Evolutionary conservation across 1,140 invertebrate genomes (phyloP).

Genomic region (Arion vulgaris): DNA sequence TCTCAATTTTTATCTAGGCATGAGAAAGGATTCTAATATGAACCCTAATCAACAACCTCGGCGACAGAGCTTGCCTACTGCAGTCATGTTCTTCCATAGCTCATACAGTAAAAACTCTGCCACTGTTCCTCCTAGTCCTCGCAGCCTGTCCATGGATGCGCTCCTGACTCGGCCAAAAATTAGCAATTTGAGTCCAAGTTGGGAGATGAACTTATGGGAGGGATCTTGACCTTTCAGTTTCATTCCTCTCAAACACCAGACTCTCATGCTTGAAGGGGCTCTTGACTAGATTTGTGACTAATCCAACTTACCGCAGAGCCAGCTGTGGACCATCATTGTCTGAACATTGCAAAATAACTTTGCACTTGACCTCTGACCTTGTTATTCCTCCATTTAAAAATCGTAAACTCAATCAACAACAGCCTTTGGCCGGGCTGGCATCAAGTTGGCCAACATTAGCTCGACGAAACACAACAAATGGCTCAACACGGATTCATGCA

Average conservation of each 20-base stretch:
- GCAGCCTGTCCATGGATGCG: constrained; percentile 56
- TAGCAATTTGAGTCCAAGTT: constrained; percentile 54
- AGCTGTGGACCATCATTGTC: neutral
- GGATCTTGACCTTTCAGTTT: constrained; percentile 41
- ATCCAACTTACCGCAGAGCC: constrained; percentile 3
- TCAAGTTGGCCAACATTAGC: constrained; percentile 45
- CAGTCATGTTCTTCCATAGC: constrained; percentile 41
- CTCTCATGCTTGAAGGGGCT: constrained; percentile 43
- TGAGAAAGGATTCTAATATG: constrained; percentile 49
- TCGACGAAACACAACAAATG: constrained; percentile 8
- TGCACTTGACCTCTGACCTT: neutral
- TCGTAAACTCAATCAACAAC: neutral
- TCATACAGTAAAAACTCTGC: neutral
- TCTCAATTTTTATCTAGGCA: constrained; percentile 52
- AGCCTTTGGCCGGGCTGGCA: constrained; percentile 35
- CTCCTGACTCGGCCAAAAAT: constrained; percentile 56
- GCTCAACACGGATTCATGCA: constrained; percentile 8
- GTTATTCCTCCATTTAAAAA: neutral
- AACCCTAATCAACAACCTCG: constrained; percentile 43
- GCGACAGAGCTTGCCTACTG: constrained; percentile 51
- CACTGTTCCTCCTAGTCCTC: neutral
- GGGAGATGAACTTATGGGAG: constrained; percentile 48
- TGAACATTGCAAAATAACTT: neutral
- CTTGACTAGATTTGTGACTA: constrained; percentile 32
- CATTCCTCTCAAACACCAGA: constrained; percentile 42